These are phyloP conservation scores for Drosophila subsilvestris DNA, from an alignment of 2,888 invertebrate genomes.

Conservation along the genomic window DNA sequence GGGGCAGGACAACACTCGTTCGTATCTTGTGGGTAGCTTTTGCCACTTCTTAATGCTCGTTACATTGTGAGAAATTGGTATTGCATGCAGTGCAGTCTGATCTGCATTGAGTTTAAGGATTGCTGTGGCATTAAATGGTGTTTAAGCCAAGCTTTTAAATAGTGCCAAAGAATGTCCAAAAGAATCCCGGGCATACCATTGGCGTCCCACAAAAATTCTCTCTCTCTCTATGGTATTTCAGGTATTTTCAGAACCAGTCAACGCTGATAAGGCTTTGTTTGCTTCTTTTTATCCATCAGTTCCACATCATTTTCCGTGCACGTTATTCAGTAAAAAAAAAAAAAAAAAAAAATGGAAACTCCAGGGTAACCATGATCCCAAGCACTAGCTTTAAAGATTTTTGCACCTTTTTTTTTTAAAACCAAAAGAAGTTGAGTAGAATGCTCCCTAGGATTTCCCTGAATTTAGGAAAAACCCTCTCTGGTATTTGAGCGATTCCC, in stretches of 20 bases:
- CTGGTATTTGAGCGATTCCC: constrained; percentile 7
- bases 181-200: constrained; percentile 13
- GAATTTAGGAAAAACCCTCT: constrained; percentile 2
- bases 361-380: background rate
- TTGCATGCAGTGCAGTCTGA: background rate
- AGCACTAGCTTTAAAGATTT: background rate
- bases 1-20: constrained; percentile 1
- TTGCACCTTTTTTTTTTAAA: background rate
- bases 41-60: constrained; percentile 26
- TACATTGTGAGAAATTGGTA: constrained; percentile 22
- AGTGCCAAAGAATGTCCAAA: background rate
- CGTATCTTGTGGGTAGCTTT: constrained; percentile 35
- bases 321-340: too few species aligned
- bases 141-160: background rate
- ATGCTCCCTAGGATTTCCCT: constrained; percentile 3
- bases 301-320: constrained; percentile 18
- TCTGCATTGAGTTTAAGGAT: background rate
- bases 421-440: background rate
- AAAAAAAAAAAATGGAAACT: background rate
- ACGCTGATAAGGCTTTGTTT: constrained; percentile 4
- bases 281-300: constrained; percentile 2
- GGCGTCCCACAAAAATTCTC: background rate
- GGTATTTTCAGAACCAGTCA: constrained; percentile 10
- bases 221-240: constrained; percentile 1
- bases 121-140: background rate